Percentiles rank a stretch among this genome's conserved stretches.
These are phyloP conservation scores for Scylla paramamosain DNA, from an alignment of 1,140 invertebrate species.

Conservation along the genomic window DNA sequence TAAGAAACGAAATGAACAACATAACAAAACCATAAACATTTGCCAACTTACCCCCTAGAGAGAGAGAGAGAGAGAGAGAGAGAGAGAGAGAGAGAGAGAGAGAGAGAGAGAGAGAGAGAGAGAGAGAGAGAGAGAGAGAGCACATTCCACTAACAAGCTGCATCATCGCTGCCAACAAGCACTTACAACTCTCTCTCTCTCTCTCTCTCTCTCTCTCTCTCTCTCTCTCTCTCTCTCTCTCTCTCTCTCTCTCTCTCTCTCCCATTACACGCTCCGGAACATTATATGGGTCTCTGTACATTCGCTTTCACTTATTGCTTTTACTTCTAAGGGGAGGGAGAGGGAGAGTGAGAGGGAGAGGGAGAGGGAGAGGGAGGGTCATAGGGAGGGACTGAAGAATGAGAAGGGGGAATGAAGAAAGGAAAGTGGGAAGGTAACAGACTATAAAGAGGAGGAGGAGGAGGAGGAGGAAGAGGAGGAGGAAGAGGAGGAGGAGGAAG, in stretches of 20 bases:
- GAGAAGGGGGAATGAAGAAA: not conserved
- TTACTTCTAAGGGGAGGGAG: not conserved
- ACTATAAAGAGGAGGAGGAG: not conserved
- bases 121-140: not conserved
- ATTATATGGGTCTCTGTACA: not conserved
- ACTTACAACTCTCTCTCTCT: not conserved
- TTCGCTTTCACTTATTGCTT: not conserved
- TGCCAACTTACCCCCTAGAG: no score
- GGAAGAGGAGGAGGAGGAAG: no score
- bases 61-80: no score
- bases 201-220: not conserved
- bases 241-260: constrained; percentile 46
- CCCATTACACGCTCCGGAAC: not conserved
- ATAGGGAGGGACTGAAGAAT: not conserved
- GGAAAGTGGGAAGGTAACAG: not conserved
- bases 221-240: not conserved
- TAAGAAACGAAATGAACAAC: no score
- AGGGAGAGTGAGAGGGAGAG: no score
- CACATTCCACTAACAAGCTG: not conserved
- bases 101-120: not conserved
- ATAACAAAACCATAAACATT: no score
- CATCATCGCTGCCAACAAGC: not conserved
- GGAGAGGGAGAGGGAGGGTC: no score
- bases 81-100: no score
- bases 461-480: not conserved